These are phyloP conservation scores for Ladona fulva DNA, from an alignment of 1,140 invertebrate species.

Conservation along the genomic window DNA sequence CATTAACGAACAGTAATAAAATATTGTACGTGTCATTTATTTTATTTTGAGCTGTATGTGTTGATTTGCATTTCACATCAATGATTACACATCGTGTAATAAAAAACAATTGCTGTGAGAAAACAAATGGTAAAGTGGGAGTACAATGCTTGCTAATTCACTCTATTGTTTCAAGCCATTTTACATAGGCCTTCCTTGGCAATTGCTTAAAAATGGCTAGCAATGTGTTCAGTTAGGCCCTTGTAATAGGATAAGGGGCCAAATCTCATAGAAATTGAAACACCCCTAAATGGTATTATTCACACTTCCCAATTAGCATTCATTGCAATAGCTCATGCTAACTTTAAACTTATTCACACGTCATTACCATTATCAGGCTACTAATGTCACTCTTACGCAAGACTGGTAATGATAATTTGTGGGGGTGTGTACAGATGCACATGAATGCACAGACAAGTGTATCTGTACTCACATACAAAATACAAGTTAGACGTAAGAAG, in stretches of 20 bases:
- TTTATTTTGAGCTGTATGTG: slow-evolving; percentile 19
- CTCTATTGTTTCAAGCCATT: background rate
- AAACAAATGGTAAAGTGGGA: background rate
- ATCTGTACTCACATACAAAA: background rate
- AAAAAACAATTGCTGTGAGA: background rate
- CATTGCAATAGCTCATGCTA: background rate
- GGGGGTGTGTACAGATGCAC: too few relatives aligned
- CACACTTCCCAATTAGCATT: background rate
- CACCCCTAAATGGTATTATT: background rate
- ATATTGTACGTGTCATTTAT: slow-evolving; percentile 20
- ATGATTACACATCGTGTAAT: slow-evolving; percentile 1
- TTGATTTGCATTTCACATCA: slow-evolving; percentile 14
- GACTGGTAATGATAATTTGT: background rate
- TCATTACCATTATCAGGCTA: background rate
- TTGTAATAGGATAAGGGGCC: background rate
- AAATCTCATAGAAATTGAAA: background rate
- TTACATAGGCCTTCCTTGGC: background rate
- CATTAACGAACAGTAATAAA: slow-evolving; percentile 19
- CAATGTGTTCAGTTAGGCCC: background rate
- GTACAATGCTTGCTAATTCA: background rate
- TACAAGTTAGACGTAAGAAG: background rate
- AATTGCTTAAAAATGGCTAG: background rate
- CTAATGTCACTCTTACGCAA: background rate
- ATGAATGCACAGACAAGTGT: too few relatives aligned
- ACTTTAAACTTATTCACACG: background rate